These are phyloP conservation scores for Ephestia elutella DNA, from an alignment of 1,140 invertebrate species.

Conservation along the genomic window DNA sequence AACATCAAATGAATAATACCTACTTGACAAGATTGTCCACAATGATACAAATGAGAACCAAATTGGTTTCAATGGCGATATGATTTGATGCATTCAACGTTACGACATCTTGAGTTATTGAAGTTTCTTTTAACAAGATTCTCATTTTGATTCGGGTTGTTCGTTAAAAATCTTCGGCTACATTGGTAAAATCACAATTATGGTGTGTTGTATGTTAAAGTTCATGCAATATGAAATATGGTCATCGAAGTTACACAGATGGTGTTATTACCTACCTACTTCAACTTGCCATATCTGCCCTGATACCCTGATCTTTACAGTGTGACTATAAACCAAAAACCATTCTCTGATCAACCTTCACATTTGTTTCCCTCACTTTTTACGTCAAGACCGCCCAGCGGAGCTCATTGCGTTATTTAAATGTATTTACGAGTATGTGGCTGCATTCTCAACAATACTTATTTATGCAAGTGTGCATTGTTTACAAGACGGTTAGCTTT, in stretches of 20 bases:
- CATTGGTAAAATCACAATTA: no score
- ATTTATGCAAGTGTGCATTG: neutral
- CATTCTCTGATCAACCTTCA: constrained; percentile 6
- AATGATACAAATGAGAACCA: constrained; percentile 21
- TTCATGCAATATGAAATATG: neutral
- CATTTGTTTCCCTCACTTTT: constrained; percentile 3
- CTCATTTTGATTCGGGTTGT: no score
- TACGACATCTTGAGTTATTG: constrained; percentile 9
- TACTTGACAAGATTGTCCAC: neutral
- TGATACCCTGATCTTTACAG: neutral
- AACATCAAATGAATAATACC: neutral
- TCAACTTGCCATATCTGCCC: neutral
- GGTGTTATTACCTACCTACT: neutral
- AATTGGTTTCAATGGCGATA: constrained; percentile 53
- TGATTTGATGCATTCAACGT: constrained; percentile 41
- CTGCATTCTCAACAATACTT: neutral
- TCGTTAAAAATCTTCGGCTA: no score
- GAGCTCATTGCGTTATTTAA: constrained; percentile 6
- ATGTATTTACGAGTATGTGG: constrained; percentile 7
- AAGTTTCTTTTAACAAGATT: no score
- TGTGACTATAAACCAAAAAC: neutral
- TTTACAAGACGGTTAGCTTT: neutral
- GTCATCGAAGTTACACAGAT: neutral
- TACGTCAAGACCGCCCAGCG: neutral
- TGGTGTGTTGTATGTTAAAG: neutral